Percentiles rank a stretch among this genome's conserved stretches.
These are phyloP conservation scores for Caenorhabditis uteleia DNA, from an alignment of 2,888 invertebrate species.

Conservation along the genomic window DNA sequence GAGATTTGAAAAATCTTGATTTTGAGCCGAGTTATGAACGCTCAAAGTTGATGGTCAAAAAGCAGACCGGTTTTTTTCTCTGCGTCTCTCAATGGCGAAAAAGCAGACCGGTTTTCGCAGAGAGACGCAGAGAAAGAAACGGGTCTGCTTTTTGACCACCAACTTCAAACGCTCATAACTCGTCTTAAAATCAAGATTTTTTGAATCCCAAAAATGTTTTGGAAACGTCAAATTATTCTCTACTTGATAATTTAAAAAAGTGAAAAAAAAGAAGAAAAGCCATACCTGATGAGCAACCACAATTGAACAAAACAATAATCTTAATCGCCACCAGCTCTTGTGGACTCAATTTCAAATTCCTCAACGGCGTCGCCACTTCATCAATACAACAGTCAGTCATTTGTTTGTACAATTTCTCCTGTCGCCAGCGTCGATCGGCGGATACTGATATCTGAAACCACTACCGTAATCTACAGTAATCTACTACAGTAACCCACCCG, in stretches of 20 bases:
- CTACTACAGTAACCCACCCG: conserved; percentile 8
- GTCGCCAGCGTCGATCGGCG: conserved; percentile 65
- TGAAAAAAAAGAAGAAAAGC: neutral
- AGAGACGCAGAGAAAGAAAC: too few relatives aligned
- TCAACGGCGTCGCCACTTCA: conserved; percentile 64
- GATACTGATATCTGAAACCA: conserved; percentile 54
- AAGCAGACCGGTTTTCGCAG: too few relatives aligned
- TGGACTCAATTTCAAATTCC: conserved; percentile 54
- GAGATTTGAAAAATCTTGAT: neutral
- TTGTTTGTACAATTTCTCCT: conserved; percentile 66
- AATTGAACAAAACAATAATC: conserved; percentile 63
- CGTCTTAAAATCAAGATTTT: too few relatives aligned
- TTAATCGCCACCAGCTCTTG: conserved; percentile 65
- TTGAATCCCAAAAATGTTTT: too few relatives aligned
- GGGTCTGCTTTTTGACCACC: too few relatives aligned
- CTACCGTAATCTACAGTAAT: neutral
- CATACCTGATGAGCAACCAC: conserved; percentile 49
- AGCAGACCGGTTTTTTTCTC: too few relatives aligned
- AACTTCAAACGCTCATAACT: too few relatives aligned
- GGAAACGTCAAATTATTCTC: too few relatives aligned
- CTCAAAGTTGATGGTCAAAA: too few relatives aligned
- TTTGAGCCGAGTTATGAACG: too few relatives aligned
- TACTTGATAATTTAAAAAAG: too few relatives aligned
- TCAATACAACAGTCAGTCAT: conserved; percentile 66
- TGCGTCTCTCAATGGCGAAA: too few relatives aligned